Percentiles rank a stretch among this genome's conserved stretches.
phyloP scores from a whole-genome alignment of 2,797 vertebrate species.

The Notamacropus eugenii region DNA sequence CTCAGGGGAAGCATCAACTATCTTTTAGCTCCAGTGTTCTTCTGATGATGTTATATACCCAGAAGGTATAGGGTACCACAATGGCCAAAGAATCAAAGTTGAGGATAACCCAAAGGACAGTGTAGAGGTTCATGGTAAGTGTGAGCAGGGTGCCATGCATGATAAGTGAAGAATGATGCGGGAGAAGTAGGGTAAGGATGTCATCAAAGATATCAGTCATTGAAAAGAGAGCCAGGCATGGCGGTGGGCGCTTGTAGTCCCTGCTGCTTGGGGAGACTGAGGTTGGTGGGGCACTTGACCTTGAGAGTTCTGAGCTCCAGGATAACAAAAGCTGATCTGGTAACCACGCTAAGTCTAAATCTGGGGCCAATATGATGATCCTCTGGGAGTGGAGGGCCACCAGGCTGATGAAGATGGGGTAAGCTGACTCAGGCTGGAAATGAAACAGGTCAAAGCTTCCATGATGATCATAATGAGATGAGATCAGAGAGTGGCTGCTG shows the following conservation, averaged over 20 bases:
- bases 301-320: neutral
- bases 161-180: neutral
- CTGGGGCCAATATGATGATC: neutral
- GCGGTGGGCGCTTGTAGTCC: accelerated
- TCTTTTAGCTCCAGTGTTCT: neutral
- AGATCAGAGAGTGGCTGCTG: neutral
- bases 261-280: neutral
- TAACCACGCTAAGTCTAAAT: too few relatives aligned
- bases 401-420: too few relatives aligned
- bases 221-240: neutral
- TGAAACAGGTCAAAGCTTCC: neutral
- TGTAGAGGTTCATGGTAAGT: neutral
- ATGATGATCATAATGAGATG: neutral
- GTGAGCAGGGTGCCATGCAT: too few relatives aligned
- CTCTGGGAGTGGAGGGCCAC: neutral
- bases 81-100: neutral
- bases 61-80: neutral
- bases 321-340: neutral
- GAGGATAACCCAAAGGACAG: neutral
- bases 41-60: neutral
- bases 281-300: neutral
- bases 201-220: neutral
- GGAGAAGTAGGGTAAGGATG: neutral
- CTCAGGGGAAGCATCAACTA: neutral
- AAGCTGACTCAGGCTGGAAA: neutral